A percentile compares a stretch with the other conserved stretches of the same genome.
Conservation (phyloP, 2,113 vertebrate species). For the mouse (Mus musculus) region DNA sequence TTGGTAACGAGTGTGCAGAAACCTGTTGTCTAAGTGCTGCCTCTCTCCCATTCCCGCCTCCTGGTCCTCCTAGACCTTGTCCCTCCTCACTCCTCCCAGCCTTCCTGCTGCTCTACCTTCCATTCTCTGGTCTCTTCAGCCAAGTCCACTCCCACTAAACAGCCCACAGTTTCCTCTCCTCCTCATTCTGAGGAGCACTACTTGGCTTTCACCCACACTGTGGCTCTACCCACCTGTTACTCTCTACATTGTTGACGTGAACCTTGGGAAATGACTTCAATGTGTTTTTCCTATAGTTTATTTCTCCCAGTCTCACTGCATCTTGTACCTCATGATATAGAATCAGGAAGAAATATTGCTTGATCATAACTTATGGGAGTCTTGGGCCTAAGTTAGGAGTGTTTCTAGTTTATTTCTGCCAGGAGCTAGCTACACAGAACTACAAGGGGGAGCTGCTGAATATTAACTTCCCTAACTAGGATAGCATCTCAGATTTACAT, state of each 20-base stretch:
- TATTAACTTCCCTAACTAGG: not conserved
- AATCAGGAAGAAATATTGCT: not conserved
- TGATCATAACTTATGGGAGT: not conserved
- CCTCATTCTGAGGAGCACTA: not conserved
- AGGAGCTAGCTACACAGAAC: not conserved
- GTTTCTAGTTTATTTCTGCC: slow-evolving; percentile 6
- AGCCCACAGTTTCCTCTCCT: not conserved
- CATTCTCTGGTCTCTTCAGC: slow-evolving; percentile 1
- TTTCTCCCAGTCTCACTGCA: slow-evolving; percentile 13
- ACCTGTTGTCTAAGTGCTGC: not conserved
- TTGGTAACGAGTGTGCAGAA: not conserved
- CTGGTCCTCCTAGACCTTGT: not conserved
- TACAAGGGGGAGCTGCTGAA: not conserved
- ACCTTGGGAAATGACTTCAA: not conserved
- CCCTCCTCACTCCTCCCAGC: not conserved
- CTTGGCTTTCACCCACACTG: not conserved
- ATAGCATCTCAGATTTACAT: not conserved
- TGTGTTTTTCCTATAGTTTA: slow-evolving; percentile 34
- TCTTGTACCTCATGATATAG: not conserved
- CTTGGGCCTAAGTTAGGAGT: not conserved
- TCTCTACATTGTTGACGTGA: not conserved
- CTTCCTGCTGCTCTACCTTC: not conserved
- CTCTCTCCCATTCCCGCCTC: not conserved
- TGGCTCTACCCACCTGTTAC: not conserved
- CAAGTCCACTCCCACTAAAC: not conserved